Evolutionary conservation across 37 sponge, comb jelly and placozoan genomes (phyloP).

Genomic region (Halisarca cf. caerulea): DNA sequence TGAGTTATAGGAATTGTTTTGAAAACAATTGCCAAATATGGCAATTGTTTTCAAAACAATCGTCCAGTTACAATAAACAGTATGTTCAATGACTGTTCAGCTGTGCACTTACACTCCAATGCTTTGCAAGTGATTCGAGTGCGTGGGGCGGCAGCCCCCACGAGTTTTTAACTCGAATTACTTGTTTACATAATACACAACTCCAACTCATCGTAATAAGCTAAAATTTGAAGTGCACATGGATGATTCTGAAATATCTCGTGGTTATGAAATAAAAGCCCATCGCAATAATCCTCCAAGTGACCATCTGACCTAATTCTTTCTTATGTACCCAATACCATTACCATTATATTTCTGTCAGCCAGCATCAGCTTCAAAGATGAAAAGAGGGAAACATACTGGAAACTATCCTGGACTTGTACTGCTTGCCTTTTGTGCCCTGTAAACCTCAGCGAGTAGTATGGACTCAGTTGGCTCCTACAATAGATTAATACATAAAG

Average conservation of each 20-base stretch:
- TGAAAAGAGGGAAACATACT: conserved; percentile 38
- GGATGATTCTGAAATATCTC: conserved; percentile 29
- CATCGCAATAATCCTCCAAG: conserved; percentile 50
- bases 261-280: conserved; percentile 2
- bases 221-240: conserved; percentile 39
- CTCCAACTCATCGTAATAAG: conserved; percentile 58
- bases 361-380: conserved; percentile 1
- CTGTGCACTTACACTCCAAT: too few species aligned
- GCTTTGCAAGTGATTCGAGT: conserved; percentile 33
- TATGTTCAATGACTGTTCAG: too few species aligned
- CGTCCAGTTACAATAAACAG: too few species aligned
- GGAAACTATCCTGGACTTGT: conserved; percentile 30
- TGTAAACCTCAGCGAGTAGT: conserved; percentile 20
- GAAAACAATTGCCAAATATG: too few species aligned
- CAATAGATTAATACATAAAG: background rate
- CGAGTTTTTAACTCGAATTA: too few species aligned
- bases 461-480: conserved; percentile 44
- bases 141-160: too few species aligned
- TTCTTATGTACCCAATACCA: background rate
- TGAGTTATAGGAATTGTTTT: too few species aligned
- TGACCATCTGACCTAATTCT: conserved; percentile 18
- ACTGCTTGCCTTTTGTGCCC: conserved; percentile 21
- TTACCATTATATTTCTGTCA: conserved; percentile 15
- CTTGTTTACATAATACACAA: too few species aligned
- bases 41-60: too few species aligned